These are phyloP conservation scores for Helicoverpa assulta DNA, from an alignment of 2,888 invertebrate genomes.

Conservation along the genomic window DNA sequence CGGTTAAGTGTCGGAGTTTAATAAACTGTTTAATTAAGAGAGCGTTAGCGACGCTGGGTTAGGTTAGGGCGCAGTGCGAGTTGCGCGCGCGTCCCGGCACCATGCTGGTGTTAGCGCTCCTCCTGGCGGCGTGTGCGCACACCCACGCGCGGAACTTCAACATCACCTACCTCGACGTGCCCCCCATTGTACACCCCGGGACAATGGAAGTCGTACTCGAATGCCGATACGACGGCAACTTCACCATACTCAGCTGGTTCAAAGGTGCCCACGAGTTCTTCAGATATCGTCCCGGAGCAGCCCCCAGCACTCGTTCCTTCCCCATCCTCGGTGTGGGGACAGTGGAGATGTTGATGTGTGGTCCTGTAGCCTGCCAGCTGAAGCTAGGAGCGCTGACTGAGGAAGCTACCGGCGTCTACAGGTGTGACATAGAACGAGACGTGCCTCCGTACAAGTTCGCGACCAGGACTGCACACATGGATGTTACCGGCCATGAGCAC, in stretches of 20 bases:
- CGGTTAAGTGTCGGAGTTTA: slow-evolving; percentile 88
- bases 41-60: slow-evolving; percentile 76
- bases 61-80: slow-evolving; percentile 77
- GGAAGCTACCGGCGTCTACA: slow-evolving; percentile 82
- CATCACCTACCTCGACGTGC: slow-evolving; percentile 81
- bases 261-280: slow-evolving; percentile 85
- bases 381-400: slow-evolving; percentile 79
- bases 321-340: slow-evolving; percentile 80
- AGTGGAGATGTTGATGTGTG: slow-evolving; percentile 80
- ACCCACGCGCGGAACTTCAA: slow-evolving; percentile 75
- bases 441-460: slow-evolving; percentile 81
- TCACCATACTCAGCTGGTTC: slow-evolving; percentile 85
- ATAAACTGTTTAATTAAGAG: slow-evolving; percentile 89
- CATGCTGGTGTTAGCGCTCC: slow-evolving; percentile 75
- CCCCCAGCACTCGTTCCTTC: slow-evolving; percentile 81
- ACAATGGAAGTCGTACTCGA: slow-evolving; percentile 79
- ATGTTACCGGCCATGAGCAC: slow-evolving; percentile 76
- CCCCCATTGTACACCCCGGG: slow-evolving; percentile 74
- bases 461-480: slow-evolving; percentile 79
- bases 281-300: slow-evolving; percentile 80
- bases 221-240: slow-evolving; percentile 85
- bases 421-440: slow-evolving; percentile 84
- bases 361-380: slow-evolving; percentile 79
- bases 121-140: slow-evolving; percentile 64
- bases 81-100: slow-evolving; percentile 79